A percentile compares a stretch with the other conserved stretches of the same genome.
Evolutionary conservation across 1,140 invertebrate genomes (phyloP).

Genomic region (Nomia melanderi): DNA sequence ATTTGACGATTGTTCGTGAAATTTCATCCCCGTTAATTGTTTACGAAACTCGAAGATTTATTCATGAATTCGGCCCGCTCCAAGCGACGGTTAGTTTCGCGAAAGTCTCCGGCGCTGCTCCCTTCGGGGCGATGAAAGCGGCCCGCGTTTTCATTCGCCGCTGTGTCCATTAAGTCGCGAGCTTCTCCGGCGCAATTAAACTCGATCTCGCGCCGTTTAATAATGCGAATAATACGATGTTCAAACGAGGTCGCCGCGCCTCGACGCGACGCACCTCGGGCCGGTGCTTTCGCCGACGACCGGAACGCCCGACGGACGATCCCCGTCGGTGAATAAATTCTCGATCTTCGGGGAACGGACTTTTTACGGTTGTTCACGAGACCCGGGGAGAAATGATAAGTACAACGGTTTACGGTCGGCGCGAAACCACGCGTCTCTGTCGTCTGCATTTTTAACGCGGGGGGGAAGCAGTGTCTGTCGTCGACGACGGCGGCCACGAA

Average conservation of each 20-base stretch:
- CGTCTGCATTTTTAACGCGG: no score
- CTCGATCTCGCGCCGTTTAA: constrained; percentile 20
- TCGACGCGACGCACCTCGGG: not conserved
- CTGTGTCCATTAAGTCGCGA: constrained; percentile 19
- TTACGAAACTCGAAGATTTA: not conserved
- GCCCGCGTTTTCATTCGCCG: not conserved
- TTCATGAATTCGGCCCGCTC: not conserved
- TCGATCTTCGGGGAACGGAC: no score
- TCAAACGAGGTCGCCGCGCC: constrained; percentile 5
- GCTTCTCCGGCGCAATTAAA: constrained; percentile 21
- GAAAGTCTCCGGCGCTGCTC: not conserved
- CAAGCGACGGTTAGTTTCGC: not conserved
- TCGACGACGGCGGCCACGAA: no score
- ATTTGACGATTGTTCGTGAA: not conserved
- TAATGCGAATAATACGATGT: constrained; percentile 35
- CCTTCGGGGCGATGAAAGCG: not conserved
- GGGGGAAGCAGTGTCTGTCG: no score
- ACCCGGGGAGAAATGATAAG: no score
- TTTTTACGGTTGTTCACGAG: no score
- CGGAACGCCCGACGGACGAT: not conserved
- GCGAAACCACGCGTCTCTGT: no score
- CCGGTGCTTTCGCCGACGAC: not conserved
- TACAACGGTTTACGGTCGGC: no score
- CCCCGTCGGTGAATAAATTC: constrained; percentile 5
- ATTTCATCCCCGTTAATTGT: not conserved